Conservation (phyloP, 2,113 vertebrate genomes). For the Steatornis caripensis region DNA sequence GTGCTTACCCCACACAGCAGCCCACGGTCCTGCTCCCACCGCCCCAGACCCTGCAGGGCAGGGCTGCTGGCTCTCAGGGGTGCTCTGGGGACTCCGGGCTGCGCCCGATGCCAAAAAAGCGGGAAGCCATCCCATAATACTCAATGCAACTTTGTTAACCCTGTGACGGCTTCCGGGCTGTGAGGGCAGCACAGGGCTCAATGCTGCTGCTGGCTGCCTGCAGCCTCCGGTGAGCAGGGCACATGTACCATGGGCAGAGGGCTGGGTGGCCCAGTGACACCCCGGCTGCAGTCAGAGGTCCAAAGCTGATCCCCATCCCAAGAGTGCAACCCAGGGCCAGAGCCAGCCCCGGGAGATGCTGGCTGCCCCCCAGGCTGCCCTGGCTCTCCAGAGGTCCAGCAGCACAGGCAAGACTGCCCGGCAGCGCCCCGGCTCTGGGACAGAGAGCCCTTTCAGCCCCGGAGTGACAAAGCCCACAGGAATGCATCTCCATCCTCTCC, state of each 20-base stretch:
- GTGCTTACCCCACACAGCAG: not conserved
- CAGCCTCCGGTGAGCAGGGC: not conserved
- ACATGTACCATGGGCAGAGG: accelerated
- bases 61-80: not conserved
- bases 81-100: not conserved
- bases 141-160: not conserved
- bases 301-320: not conserved
- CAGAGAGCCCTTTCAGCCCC: not conserved
- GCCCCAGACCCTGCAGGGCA: no score
- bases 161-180: not conserved
- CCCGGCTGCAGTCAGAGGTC: accelerated
- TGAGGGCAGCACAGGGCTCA: not conserved
- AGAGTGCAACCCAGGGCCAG: accelerated
- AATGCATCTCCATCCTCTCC: not conserved
- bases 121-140: not conserved
- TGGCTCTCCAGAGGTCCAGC: not conserved
- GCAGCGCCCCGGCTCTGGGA: not conserved
- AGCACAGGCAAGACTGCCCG: not conserved
- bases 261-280: not conserved
- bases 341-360: not conserved
- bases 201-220: accelerated
- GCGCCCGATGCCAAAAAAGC: not conserved
- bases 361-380: not conserved
- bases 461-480: not conserved
- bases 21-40: not conserved